phyloP scores from a whole-genome alignment of 2,113 vertebrate species.

The Columba livia region DNA sequence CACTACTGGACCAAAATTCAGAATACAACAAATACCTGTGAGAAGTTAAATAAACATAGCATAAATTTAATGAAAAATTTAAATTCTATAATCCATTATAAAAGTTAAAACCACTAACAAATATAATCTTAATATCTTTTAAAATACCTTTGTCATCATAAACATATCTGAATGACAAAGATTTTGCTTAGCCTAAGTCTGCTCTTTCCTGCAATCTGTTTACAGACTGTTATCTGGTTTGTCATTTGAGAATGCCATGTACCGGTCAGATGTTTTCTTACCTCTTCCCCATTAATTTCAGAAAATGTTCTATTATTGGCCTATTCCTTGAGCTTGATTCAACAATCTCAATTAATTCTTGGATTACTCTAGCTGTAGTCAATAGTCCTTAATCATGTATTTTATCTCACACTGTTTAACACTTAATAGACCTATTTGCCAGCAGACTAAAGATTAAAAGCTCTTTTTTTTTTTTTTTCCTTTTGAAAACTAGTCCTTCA shows the following conservation, averaged over 20 bases:
- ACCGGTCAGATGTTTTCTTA: background rate
- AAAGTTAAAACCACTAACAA: background rate
- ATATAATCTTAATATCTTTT: background rate
- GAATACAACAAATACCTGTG: background rate
- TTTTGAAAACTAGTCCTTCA: constrained; percentile 24
- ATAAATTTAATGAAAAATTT: background rate
- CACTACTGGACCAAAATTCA: background rate
- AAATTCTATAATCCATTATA: background rate
- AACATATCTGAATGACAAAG: background rate
- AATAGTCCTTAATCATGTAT: constrained; percentile 24
- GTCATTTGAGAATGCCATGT: background rate
- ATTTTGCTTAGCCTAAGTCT: background rate
- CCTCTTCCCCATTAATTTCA: background rate
- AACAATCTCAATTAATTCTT: constrained; percentile 21
- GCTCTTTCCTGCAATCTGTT: background rate
- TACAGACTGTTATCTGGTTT: background rate
- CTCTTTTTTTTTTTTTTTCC: background rate
- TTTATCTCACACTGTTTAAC: constrained; percentile 51
- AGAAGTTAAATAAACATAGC: background rate
- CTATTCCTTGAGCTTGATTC: constrained; percentile 7
- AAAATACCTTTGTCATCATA: background rate
- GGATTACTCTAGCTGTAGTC: constrained; percentile 10
- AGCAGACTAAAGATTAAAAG: constrained; percentile 9
- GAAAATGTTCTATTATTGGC: background rate
- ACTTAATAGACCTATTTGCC: constrained; percentile 19